Evolutionary conservation across 2,113 vertebrate genomes (phyloP).

Genomic region (Corvus moneduloides): DNA sequence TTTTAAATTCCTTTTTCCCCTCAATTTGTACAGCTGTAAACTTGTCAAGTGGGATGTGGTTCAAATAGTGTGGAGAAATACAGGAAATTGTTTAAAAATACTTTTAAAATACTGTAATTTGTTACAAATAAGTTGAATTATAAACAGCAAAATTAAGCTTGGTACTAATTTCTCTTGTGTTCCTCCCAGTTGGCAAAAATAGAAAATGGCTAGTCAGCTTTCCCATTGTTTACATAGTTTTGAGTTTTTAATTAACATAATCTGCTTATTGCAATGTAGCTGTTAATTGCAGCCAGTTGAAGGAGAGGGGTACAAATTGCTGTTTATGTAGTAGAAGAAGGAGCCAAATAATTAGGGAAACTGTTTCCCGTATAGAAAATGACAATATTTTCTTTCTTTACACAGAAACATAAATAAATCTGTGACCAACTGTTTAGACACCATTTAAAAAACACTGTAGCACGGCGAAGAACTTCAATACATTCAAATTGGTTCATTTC

Average conservation of each 20-base stretch:
- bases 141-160: conserved; percentile 44
- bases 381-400: conserved; percentile 53
- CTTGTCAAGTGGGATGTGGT: background rate
- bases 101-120: background rate
- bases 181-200: conserved; percentile 62
- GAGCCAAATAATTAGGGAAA: conserved; percentile 65
- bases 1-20: rapidly evolving
- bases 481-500: conserved; percentile 32
- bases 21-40: background rate
- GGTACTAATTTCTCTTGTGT: conserved; percentile 46
- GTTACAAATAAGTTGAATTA: conserved; percentile 41
- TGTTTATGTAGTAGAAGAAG: conserved; percentile 58
- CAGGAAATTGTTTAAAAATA: background rate
- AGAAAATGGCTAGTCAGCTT: conserved; percentile 65
- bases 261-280: conserved; percentile 66
- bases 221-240: conserved; percentile 64
- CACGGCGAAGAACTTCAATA: background rate
- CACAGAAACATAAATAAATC: conserved; percentile 53
- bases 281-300: conserved; percentile 66
- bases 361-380: conserved; percentile 55
- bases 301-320: conserved; percentile 66
- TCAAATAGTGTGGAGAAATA: background rate
- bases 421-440: conserved; percentile 56
- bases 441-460: conserved; percentile 35
- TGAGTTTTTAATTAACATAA: conserved; percentile 68